Evolutionary conservation across 2,797 vertebrate species (phyloP).

Genomic region (Enteromius thamalakanensis): DNA sequence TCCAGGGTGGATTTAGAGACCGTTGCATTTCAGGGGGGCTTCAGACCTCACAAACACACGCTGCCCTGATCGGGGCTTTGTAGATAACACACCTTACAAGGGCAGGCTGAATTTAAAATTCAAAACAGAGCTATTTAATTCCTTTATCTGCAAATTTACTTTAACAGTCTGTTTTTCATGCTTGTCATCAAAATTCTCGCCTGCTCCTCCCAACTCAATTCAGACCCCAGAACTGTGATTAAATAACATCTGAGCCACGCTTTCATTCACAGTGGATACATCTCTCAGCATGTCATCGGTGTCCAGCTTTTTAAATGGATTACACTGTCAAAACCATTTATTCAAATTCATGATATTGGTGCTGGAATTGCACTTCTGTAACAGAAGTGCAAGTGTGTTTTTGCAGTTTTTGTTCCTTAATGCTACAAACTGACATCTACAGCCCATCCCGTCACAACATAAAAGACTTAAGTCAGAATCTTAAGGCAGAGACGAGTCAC

Average conservation of each 20-base stretch:
- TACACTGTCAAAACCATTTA: constrained; percentile 57
- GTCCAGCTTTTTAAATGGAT: constrained; percentile 58
- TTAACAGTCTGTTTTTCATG: constrained; percentile 41
- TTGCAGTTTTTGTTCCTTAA: constrained; percentile 50
- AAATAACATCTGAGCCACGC: constrained; percentile 50
- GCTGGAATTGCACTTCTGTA: constrained; percentile 54
- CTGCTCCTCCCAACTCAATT: constrained; percentile 40
- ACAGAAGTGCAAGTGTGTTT: constrained; percentile 35
- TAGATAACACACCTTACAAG: constrained; percentile 45
- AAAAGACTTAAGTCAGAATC: constrained; percentile 19
- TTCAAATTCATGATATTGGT: constrained; percentile 52
- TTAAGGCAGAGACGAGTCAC: constrained; percentile 30
- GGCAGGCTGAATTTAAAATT: constrained; percentile 42
- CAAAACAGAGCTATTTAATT: constrained; percentile 44
- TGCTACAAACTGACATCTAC: constrained; percentile 45
- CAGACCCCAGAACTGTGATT: constrained; percentile 42
- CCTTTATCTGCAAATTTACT: constrained; percentile 45
- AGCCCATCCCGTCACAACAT: constrained; percentile 39
- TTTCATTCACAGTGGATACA: constrained; percentile 46
- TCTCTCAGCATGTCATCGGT: constrained; percentile 44
- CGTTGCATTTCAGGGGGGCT: constrained; percentile 41
- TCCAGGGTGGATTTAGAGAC: constrained; percentile 55
- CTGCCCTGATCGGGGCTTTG: constrained; percentile 42
- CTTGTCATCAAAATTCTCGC: constrained; percentile 38
- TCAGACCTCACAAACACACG: constrained; percentile 31